A percentile compares a stretch with the other conserved stretches of the same genome.
These are phyloP conservation scores for Salvator merianae DNA, from an alignment of 2,113 vertebrate species.

Conservation along the genomic window DNA sequence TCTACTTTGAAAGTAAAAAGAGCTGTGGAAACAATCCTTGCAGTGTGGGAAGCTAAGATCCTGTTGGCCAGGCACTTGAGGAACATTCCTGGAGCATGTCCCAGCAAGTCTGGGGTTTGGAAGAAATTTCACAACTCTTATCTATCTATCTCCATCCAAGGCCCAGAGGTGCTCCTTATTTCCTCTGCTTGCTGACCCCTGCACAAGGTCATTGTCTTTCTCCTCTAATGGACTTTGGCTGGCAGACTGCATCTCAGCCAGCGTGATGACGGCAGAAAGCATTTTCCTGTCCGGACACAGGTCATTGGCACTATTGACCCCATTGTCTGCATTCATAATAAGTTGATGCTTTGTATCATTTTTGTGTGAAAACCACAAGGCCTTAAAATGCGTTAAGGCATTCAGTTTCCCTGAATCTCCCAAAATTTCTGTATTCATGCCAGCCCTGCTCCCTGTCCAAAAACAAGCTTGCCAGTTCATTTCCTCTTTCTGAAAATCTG, in stretches of 20 bases:
- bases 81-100: slow-evolving; percentile 55
- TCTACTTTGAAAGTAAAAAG: not conserved
- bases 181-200: fast-evolving
- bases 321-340: slow-evolving; percentile 18
- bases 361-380: not conserved
- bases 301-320: not conserved
- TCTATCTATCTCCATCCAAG: slow-evolving; percentile 26
- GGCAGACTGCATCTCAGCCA: not conserved
- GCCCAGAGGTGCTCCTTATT: not conserved
- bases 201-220: not conserved
- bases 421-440: not conserved
- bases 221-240: not conserved
- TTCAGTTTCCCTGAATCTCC: not conserved
- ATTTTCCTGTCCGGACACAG: slow-evolving; percentile 8
- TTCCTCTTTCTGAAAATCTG: too few species aligned
- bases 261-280: not conserved
- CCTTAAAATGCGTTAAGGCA: not conserved
- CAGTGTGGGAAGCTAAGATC: not conserved
- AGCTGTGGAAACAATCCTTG: not conserved
- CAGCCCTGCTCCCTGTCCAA: too few species aligned
- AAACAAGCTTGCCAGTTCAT: too few species aligned
- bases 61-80: slow-evolving; percentile 27
- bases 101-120: slow-evolving; percentile 8
- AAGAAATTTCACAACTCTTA: not conserved
- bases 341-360: not conserved